These are phyloP conservation scores for Sycobia sp. DNA, from an alignment of 1,140 invertebrate species.

Conservation along the genomic window DNA sequence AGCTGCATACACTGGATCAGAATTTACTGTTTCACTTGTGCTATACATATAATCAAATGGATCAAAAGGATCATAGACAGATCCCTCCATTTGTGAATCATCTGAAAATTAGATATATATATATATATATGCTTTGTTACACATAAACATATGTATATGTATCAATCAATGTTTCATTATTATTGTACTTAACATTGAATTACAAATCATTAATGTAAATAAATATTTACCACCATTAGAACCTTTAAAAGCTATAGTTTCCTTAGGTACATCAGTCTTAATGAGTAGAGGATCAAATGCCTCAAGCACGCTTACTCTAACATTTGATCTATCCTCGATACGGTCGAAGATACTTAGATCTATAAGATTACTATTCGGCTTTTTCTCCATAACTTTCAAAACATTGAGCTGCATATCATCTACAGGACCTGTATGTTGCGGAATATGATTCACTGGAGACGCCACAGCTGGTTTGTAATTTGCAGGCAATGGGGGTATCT, in stretches of 20 bases:
- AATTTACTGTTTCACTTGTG: conserved; percentile 73
- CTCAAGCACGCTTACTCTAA: conserved; percentile 79
- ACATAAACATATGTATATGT: too few species aligned
- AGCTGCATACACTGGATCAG: conserved; percentile 78
- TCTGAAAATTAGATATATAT: conserved; percentile 38
- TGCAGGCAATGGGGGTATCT: conserved; percentile 59
- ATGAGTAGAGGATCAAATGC: conserved; percentile 81
- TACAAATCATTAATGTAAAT: neutral
- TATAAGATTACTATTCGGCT: conserved; percentile 65
- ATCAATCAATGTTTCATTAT: too few species aligned
- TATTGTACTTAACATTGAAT: too few species aligned
- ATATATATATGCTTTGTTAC: too few species aligned
- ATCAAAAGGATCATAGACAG: conserved; percentile 84
- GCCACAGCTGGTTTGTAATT: conserved; percentile 52
- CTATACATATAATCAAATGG: conserved; percentile 84
- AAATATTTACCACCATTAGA: conserved; percentile 44
- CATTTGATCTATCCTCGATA: conserved; percentile 64
- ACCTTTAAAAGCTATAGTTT: conserved; percentile 35
- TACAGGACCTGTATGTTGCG: conserved; percentile 39
- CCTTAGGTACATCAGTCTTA: conserved; percentile 56
- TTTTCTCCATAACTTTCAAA: conserved; percentile 61
- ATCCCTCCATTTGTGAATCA: conserved; percentile 68
- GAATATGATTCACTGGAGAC: conserved; percentile 38
- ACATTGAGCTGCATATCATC: conserved; percentile 57
- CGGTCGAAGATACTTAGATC: conserved; percentile 61